These are phyloP conservation scores for Scomberomorus guttatus DNA, from an alignment of 2,797 vertebrate species.

Conservation along the genomic window DNA sequence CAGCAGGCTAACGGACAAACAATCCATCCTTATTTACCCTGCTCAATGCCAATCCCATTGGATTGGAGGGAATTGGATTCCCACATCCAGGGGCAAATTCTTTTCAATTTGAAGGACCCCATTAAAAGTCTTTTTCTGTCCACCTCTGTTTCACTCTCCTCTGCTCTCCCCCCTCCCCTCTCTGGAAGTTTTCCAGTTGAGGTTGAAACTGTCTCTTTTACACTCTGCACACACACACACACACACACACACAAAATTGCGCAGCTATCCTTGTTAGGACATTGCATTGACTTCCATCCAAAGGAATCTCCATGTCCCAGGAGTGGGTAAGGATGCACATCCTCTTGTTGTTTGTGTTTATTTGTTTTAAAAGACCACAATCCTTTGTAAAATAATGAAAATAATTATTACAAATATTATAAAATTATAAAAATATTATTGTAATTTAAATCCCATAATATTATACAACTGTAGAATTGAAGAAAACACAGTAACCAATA, in stretches of 20 bases:
- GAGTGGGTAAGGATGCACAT: no score
- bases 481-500: no score
- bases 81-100: slow-evolving; percentile 78
- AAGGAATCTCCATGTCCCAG: no score
- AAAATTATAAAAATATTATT: no score
- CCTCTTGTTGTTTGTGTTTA: no score
- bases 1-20: slow-evolving; percentile 81
- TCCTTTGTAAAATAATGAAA: no score
- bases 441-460: no score
- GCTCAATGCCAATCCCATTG: slow-evolving; percentile 80
- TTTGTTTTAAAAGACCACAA: no score
- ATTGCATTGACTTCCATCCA: no score
- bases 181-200: slow-evolving; percentile 40
- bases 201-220: background rate
- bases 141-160: slow-evolving; percentile 47
- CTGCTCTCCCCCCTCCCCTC: slow-evolving; percentile 36
- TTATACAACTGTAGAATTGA: no score
- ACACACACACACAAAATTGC: background rate
- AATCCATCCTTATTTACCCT: slow-evolving; percentile 86
- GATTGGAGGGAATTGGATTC: slow-evolving; percentile 83
- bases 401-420: no score
- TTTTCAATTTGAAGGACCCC: slow-evolving; percentile 81
- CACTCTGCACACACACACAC: background rate
- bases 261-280: no score
- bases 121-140: slow-evolving; percentile 76